Conservation (phyloP, 2,113 vertebrate species). For the Egretta garzetta region DNA sequence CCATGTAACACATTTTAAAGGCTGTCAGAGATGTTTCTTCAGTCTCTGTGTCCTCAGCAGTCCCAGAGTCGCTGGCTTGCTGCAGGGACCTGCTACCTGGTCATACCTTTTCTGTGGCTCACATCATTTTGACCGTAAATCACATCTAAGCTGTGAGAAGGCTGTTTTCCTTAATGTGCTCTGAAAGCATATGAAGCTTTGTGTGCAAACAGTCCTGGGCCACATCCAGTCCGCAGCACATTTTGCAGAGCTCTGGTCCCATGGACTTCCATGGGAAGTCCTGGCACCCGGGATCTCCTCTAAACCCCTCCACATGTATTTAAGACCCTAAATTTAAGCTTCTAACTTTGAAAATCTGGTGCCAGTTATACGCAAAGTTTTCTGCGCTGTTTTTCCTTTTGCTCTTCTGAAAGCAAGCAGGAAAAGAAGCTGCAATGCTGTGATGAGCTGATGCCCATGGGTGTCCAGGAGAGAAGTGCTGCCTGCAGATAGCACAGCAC, state of each 20-base stretch:
- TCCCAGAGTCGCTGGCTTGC: slow-evolving; percentile 5
- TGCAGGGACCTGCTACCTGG: slow-evolving; percentile 55
- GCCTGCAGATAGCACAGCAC: background rate
- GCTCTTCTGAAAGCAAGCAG: background rate
- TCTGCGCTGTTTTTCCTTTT: background rate
- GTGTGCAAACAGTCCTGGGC: background rate
- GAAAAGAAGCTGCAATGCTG: background rate
- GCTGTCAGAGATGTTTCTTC: slow-evolving; percentile 55
- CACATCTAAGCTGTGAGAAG: slow-evolving; percentile 6
- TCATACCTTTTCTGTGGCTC: slow-evolving; percentile 22
- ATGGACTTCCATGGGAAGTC: background rate
- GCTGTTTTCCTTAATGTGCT: background rate
- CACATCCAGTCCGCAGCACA: background rate
- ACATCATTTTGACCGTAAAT: slow-evolving; percentile 10
- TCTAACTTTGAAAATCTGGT: background rate
- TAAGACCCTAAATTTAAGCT: background rate
- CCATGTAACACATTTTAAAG: slow-evolving; percentile 61
- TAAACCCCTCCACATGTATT: fast-evolving
- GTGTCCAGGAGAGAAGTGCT: background rate
- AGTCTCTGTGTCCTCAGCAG: slow-evolving; percentile 27
- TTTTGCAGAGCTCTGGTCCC: background rate
- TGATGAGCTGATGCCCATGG: background rate
- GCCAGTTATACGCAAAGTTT: background rate
- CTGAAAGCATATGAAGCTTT: slow-evolving; percentile 27
- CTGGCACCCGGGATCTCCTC: background rate